Base-by-base conservation (phyloP, 2,113 vertebrate species). In the Carollia perspicillata region DNA sequence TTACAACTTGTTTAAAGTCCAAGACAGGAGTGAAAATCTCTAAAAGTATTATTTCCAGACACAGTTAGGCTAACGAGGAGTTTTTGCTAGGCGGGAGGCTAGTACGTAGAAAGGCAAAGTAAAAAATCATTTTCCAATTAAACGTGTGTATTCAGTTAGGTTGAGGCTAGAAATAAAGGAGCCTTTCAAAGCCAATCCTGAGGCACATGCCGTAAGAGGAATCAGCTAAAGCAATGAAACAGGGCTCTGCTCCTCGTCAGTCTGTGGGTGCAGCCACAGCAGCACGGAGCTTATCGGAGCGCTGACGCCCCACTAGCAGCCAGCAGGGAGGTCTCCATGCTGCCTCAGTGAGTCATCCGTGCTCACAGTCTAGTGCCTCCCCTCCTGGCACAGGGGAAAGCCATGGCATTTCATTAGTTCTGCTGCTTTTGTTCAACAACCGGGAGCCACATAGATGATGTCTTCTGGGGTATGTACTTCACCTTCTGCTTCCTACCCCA, bases 161-260 rank as follows among this genome's bases (percentile, higher is more conserved):
- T 49, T 87, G 84, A 53, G 40, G 37, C 87, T 86, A 79, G 83
- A 94, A 86, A 86, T 78, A 49, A 42, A 58, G 65, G 80, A 80
- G 75, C 28, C 30, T 47, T 83, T 89, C 35, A 53, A 71, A 49
- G 22, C 17, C 44, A 17, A 33, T 49, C 47, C n/a, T 51, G 53
- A 93, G 68, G 86, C 18, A 20, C 49, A 11, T 20, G 11, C 51
- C 75, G 49, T 8, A 58, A 84, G 42, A 93, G 66, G 81, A 95
- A 74, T 95, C 20, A 60, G 23, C 30, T 6, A 33, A 75, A 35
- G 75, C 47, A 40, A 3, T 4, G 53, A 79, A 78, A 23, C 33
- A 51, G 42, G 71, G 7, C 87, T 80, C 33, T 92, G 55, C 71
- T 37, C 55, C n/a, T 40, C 0, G 2, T 69, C 65, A 80, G n/a